phyloP scores from a whole-genome alignment of 1,140 invertebrate species.

The Apis florea region DNA sequence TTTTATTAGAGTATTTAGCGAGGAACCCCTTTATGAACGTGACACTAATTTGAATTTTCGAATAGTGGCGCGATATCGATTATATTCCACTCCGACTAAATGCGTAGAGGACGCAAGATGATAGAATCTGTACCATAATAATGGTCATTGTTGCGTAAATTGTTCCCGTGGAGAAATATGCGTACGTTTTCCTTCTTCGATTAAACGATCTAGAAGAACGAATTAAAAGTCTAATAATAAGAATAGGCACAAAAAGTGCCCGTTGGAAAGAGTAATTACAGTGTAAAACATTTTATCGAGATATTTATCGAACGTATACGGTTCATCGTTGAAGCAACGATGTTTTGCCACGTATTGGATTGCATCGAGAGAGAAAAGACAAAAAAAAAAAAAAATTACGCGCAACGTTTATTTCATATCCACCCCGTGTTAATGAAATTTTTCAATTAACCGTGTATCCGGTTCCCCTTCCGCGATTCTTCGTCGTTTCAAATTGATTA shows the following conservation, averaged over 20 bases:
- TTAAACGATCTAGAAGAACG: too few species aligned
- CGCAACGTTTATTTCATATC: background rate
- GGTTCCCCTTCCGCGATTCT: background rate
- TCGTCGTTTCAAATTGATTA: background rate
- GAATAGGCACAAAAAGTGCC: background rate
- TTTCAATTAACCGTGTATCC: background rate
- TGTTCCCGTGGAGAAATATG: background rate
- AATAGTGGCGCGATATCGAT: background rate
- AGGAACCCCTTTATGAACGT: background rate
- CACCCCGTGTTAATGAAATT: conserved; percentile 1
- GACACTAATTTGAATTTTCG: background rate
- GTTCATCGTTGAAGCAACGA: background rate
- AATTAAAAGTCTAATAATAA: background rate
- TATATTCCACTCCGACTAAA: background rate
- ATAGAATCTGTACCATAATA: background rate
- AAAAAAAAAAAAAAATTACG: too few species aligned
- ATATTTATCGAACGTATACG: background rate
- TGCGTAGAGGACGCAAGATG: too few species aligned
- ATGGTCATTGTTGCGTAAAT: background rate
- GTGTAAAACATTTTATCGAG: background rate
- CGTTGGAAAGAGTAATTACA: background rate
- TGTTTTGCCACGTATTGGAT: background rate
- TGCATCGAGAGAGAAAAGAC: too few species aligned
- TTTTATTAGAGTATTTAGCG: background rate
- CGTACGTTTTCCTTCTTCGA: too few species aligned